A percentile compares a stretch with the other conserved stretches of the same genome.
These are phyloP conservation scores for Macroramphosus scolopax DNA, from an alignment of 2,797 vertebrate species.

Conservation along the genomic window DNA sequence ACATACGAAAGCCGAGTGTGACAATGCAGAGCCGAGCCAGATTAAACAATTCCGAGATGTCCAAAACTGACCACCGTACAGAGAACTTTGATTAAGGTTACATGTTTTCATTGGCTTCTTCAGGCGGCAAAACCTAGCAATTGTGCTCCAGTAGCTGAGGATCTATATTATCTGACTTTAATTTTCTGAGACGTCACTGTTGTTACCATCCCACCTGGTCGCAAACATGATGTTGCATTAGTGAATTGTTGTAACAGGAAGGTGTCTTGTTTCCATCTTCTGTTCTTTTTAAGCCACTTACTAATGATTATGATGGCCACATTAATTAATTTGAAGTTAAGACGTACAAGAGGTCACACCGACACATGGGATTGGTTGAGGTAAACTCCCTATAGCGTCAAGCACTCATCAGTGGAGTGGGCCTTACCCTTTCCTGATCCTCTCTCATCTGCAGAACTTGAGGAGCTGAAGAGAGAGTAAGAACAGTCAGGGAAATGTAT, in stretches of 20 bases:
- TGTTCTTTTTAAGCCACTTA: not conserved
- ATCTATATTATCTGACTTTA: no score
- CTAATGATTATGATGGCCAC: not conserved
- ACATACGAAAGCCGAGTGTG: no score
- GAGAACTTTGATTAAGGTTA: no score
- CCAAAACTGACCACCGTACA: not conserved
- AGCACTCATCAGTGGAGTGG: not conserved
- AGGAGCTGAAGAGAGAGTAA: constrained; percentile 55
- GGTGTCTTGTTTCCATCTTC: no score
- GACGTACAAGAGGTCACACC: not conserved
- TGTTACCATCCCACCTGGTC: no score
- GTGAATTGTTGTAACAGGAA: no score
- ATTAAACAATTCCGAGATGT: not conserved
- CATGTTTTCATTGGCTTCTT: no score
- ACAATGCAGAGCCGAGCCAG: no score
- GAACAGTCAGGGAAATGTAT: constrained; percentile 5
- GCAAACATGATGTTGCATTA: no score
- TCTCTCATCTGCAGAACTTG: constrained; percentile 72
- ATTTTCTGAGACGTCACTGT: no score
- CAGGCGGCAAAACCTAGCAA: no score
- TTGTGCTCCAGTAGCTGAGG: no score
- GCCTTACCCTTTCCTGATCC: constrained; percentile 79
- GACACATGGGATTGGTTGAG: constrained; percentile 6
- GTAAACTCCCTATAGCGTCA: constrained; percentile 3
- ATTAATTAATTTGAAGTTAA: not conserved